Evolutionary conservation across 2,113 vertebrate genomes (phyloP).

Genomic region (Grus americana): DNA sequence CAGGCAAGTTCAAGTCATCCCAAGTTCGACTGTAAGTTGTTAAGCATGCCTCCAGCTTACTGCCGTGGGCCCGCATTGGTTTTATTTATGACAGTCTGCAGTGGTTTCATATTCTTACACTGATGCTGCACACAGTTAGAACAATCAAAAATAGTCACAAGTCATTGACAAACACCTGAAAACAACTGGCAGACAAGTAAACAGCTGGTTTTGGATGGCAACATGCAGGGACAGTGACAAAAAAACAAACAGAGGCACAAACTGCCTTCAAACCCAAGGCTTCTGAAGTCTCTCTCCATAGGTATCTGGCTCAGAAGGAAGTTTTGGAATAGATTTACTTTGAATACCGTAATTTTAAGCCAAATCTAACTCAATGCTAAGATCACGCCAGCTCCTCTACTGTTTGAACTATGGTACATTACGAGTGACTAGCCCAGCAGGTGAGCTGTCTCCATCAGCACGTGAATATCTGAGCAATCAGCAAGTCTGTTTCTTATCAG

Average conservation of each 20-base stretch:
- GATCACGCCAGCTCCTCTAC: not conserved
- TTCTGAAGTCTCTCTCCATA: not conserved
- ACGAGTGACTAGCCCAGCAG: not conserved
- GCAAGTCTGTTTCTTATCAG: not conserved
- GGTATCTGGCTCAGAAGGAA: not conserved
- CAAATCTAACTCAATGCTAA: not conserved
- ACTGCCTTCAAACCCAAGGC: not conserved
- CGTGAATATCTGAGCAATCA: not conserved
- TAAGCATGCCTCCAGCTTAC: not conserved
- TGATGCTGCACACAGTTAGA: not conserved
- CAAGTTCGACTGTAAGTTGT: not conserved
- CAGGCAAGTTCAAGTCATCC: not conserved
- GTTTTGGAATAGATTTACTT: not conserved
- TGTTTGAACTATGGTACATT: not conserved
- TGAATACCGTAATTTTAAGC: not conserved
- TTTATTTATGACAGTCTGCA: not conserved
- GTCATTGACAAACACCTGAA: not conserved
- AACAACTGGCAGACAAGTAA: not conserved
- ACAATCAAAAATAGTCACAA: not conserved
- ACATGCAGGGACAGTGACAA: not conserved
- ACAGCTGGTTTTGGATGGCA: not conserved
- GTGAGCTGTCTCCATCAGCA: not conserved
- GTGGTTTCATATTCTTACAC: not conserved
- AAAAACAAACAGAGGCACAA: not conserved
- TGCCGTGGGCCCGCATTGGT: fast-evolving